Percentiles rank a stretch among this genome's conserved stretches.
phyloP scores from a whole-genome alignment of 2,797 vertebrate species.

The Sternotherus odoratus region DNA sequence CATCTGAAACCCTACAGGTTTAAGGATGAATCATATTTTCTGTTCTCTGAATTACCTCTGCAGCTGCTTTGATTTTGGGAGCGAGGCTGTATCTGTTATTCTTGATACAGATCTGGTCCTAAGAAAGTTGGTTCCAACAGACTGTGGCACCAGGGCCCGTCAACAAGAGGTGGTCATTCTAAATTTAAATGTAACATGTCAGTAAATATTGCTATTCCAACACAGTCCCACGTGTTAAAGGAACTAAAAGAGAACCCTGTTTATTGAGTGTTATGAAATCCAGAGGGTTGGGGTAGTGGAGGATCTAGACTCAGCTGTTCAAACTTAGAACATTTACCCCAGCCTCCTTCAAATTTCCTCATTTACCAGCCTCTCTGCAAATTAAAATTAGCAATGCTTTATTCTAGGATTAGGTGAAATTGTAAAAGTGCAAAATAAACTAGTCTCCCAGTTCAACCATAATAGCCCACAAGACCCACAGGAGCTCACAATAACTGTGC shows the following conservation, averaged over 20 bases:
- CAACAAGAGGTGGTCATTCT: neutral
- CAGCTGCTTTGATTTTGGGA: constrained; percentile 44
- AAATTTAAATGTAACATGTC: neutral
- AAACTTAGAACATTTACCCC: constrained; percentile 53
- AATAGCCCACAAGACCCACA: constrained; percentile 41
- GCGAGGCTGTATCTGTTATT: neutral
- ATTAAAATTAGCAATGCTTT: constrained; percentile 70
- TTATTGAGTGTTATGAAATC: neutral
- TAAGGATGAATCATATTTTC: constrained; percentile 43
- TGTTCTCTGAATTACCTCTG: constrained; percentile 33
- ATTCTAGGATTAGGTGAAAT: constrained; percentile 70
- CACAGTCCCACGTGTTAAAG: neutral
- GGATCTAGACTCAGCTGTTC: constrained; percentile 50
- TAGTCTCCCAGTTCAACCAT: constrained; percentile 2
- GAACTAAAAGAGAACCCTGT: neutral
- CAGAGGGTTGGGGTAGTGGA: neutral
- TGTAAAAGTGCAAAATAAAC: constrained; percentile 72
- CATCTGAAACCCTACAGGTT: constrained; percentile 9
- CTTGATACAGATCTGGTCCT: constrained; percentile 11
- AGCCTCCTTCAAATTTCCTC: constrained; percentile 44
- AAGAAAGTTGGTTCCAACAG: constrained; percentile 24
- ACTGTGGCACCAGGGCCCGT: neutral
- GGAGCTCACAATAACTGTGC: constrained; percentile 49
- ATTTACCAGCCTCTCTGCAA: neutral
- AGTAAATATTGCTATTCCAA: neutral